Evolutionary conservation across 1,140 invertebrate species (phyloP).

Genomic region (Heliconius nattereri): DNA sequence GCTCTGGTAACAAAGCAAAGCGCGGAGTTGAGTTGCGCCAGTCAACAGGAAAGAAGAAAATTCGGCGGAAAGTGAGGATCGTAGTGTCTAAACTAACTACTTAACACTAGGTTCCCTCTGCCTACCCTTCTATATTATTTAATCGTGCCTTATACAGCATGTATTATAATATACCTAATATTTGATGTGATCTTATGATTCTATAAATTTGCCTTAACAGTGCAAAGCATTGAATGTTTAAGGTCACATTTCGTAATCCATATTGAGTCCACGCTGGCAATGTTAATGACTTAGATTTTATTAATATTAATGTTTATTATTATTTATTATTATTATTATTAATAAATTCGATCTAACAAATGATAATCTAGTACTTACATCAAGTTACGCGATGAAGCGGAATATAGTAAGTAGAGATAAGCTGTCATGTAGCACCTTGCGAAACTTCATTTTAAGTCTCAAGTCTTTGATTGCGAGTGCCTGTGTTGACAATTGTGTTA

Average conservation of each 20-base stretch:
- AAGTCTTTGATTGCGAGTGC: too few species aligned
- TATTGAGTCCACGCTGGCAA: conserved; percentile 13
- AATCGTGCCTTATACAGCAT: background rate
- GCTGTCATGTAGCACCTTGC: background rate
- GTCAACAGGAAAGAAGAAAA: too few species aligned
- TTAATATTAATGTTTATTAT: background rate
- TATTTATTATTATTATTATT: too few species aligned
- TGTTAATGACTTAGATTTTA: background rate
- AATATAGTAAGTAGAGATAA: background rate
- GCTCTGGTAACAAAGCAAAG: too few species aligned
- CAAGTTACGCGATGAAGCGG: background rate
- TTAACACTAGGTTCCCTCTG: too few species aligned
- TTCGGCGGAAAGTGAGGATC: too few species aligned
- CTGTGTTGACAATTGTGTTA: too few species aligned
- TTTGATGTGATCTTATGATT: conserved; percentile 18
- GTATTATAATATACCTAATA: background rate
- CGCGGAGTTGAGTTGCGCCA: too few species aligned
- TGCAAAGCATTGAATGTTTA: conserved; percentile 33
- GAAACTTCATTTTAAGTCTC: background rate
- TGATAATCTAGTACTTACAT: too few species aligned
- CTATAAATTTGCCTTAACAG: conserved; percentile 18
- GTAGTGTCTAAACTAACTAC: too few species aligned
- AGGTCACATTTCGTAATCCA: conserved; percentile 32
- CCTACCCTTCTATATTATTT: background rate
- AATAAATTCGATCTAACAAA: too few species aligned